Conservation (phyloP, 1,140 invertebrate genomes). For the Pollicipes pollicipes region DNA sequence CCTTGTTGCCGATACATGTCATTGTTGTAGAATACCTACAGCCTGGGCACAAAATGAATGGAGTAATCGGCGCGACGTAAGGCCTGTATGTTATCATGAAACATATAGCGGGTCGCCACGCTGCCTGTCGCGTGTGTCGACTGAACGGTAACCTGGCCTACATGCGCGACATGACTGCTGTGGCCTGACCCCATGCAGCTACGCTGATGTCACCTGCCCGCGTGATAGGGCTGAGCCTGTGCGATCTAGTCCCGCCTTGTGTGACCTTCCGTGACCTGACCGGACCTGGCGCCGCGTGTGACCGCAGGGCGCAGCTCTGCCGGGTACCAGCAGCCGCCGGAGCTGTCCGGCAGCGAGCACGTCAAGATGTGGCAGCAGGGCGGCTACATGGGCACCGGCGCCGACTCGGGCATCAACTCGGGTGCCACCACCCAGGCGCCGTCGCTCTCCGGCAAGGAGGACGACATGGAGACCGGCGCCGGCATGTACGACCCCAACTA, state of each 20-base stretch:
- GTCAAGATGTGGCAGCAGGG: slow-evolving; percentile 90
- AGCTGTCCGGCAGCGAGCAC: slow-evolving; percentile 43
- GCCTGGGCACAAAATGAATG: no score
- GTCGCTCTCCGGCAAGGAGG: slow-evolving; percentile 69
- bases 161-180: no score
- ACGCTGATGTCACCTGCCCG: background rate
- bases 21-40: no score
- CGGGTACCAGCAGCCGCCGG: no score
- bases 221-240: background rate
- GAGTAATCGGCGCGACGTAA: no score
- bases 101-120: no score
- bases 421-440: slow-evolving; percentile 84
- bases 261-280: background rate
- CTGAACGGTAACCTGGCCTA: no score
- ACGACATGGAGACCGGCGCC: slow-evolving; percentile 57
- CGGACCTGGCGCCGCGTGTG: background rate
- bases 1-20: no score
- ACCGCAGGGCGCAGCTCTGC: background rate
- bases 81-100: no score
- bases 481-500: slow-evolving; percentile 5
- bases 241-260: background rate
- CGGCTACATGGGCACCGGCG: slow-evolving; percentile 50
- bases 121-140: no score
- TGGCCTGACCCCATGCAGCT: no score
- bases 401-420: slow-evolving; percentile 88